Percentiles rank a stretch among this genome's conserved stretches.
These are phyloP conservation scores for Gnatocerus cornutus DNA, from an alignment of 2,888 invertebrate species.

Conservation along the genomic window DNA sequence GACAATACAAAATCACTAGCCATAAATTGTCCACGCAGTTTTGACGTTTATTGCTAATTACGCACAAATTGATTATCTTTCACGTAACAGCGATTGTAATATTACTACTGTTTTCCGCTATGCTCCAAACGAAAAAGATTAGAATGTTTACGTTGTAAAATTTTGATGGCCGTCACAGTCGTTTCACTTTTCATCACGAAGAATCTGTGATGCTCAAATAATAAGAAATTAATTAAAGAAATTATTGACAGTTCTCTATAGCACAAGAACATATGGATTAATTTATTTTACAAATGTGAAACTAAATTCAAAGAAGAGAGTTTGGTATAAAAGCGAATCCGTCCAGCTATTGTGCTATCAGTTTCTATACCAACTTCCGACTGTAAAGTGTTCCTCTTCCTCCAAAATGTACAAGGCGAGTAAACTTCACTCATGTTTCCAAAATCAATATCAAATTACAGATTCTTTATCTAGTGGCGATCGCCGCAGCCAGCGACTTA, in stretches of 20 bases:
- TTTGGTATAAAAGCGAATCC: conserved; percentile 52
- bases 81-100: background rate
- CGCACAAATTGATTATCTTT: background rate
- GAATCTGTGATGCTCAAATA: background rate
- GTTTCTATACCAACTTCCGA: conserved; percentile 35
- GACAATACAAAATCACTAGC: background rate
- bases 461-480: conserved; percentile 3
- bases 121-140: too few species aligned
- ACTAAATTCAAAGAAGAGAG: conserved; percentile 50
- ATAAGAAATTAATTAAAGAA: conserved; percentile 34
- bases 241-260: conserved; percentile 35
- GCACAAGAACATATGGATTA: conserved; percentile 53
- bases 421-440: background rate
- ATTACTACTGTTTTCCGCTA: too few species aligned
- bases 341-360: conserved; percentile 36
- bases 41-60: background rate
- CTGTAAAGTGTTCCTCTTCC: conserved; percentile 11
- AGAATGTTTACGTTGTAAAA: background rate
- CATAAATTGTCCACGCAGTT: background rate
- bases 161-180: too few species aligned
- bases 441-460: conserved; percentile 5
- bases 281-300: conserved; percentile 55
- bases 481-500: conserved; percentile 7
- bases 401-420: conserved; percentile 26
- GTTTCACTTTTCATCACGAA: conserved; percentile 6